phyloP scores from a whole-genome alignment of 2,888 invertebrate species.

The Coelinius sp. region DNA sequence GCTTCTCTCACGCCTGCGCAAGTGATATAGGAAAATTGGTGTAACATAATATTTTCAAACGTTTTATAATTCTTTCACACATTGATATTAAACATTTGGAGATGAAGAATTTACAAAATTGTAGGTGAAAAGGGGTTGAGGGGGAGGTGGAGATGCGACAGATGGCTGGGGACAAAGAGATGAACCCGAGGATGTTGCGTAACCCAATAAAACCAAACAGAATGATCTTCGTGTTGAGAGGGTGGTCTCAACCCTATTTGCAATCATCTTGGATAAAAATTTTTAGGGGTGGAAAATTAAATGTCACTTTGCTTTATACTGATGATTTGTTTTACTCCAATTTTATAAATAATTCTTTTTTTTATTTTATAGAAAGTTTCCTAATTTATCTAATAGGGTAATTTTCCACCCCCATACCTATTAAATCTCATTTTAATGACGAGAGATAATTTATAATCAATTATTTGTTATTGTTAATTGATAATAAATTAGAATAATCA shows the following conservation, averaged over 20 bases:
- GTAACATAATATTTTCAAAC: background rate
- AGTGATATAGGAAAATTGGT: background rate
- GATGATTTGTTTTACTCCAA: background rate
- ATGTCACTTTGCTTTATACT: background rate
- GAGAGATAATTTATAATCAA: no score
- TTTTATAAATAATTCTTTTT: no score
- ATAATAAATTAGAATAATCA: no score
- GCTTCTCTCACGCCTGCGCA: slow-evolving; percentile 25
- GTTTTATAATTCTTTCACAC: background rate
- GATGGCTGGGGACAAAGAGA: slow-evolving; percentile 65
- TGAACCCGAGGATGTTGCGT: slow-evolving; percentile 47
- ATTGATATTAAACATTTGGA: background rate
- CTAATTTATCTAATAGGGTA: no score
- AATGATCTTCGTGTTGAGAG: slow-evolving; percentile 40
- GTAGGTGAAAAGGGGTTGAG: background rate
- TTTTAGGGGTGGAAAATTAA: slow-evolving; percentile 20
- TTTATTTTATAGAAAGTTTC: no score
- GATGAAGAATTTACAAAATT: background rate
- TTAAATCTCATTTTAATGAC: no score
- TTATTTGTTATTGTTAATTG: no score
- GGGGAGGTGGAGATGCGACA: slow-evolving; percentile 53
- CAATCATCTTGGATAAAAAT: background rate
- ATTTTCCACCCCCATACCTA: no score
- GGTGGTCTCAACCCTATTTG: slow-evolving; percentile 24
- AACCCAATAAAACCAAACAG: slow-evolving; percentile 61